Conservation (phyloP, 2,888 invertebrate genomes). For the Metallyticus violacea region DNA sequence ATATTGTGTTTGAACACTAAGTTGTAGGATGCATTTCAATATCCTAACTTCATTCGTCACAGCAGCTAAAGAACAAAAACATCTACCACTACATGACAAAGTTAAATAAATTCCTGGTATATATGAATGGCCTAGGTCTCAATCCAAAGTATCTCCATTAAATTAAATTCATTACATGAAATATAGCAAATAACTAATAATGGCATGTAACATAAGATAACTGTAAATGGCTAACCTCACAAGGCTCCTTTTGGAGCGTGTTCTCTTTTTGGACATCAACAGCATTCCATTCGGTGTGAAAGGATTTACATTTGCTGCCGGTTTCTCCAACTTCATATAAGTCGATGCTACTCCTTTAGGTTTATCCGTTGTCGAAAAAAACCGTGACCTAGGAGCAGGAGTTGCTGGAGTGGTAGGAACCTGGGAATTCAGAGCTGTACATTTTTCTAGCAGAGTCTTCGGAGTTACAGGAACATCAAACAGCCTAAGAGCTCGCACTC, state of each 20-base stretch:
- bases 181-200: no score
- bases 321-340: slow-evolving; percentile 45
- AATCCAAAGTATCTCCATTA: no score
- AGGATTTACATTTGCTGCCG: slow-evolving; percentile 78
- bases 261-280: slow-evolving; percentile 65
- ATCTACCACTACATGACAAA: no score
- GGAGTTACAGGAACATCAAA: slow-evolving; percentile 86
- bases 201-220: no score
- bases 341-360: slow-evolving; percentile 47
- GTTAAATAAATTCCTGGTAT: no score
- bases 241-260: slow-evolving; percentile 52
- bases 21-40: no score
- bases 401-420: slow-evolving; percentile 3
- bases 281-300: slow-evolving; percentile 65
- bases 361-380: slow-evolving; percentile 37
- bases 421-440: slow-evolving; percentile 45
- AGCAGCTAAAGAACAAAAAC: no score
- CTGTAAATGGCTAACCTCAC: slow-evolving; percentile 31
- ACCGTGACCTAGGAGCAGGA: background rate
- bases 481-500: slow-evolving; percentile 60
- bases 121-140: no score
- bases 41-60: no score
- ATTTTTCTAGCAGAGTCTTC: slow-evolving; percentile 72
- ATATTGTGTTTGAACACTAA: no score
- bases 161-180: no score